Evolutionary conservation across 2,888 invertebrate species (phyloP), one percentile per base, ranked within the genome.

Genomic region (Steromphala cineraria): DNA sequence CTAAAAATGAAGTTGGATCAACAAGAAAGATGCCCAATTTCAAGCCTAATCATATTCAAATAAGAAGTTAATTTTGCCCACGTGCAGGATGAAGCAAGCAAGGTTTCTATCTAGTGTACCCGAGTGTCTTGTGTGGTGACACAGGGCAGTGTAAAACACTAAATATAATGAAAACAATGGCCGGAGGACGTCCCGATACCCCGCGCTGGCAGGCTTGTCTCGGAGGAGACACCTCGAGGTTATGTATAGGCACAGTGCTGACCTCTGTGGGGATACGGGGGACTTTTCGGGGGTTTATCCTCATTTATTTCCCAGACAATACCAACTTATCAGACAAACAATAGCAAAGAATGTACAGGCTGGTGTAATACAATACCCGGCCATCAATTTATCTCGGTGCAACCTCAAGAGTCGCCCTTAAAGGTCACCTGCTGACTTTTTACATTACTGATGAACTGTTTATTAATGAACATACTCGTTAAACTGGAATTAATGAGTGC

Each of bases 161-260:
- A 62, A 62, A 62, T 62, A 62, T 62, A 24, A 62, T 62, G 62
- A 62, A 62, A 62, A 62, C 62, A 62, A 62, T 62, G n/a, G 62
- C 28, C 10, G 28, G 10, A 62, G 62, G 13, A 24, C n/a, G 28
- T 13, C 2, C 62, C 28, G 62, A 62, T 62, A 62, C 28, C 62
- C 62, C 5, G 28, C 2, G n/a, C 24, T 24, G 28, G 15, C 24
- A 4, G 13, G 24, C 62, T 28, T 28, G 62, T 24, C 28, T 24
- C 15, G 24, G 24, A 28, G 28, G 62, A 62, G 62, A 28, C 28
- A 28, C 15, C 62, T 62, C n/a, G 21, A 24, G 62, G 17, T 62
- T 28, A 62, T 62, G 62, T 62, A 62, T 62, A 3, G 24, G 62
- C 28, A 28, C 62, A 62, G 28, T 3, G 62, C 28, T 62, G 62